Conservation (phyloP, 2,888 invertebrate species). For the Thecophora atra region DNA sequence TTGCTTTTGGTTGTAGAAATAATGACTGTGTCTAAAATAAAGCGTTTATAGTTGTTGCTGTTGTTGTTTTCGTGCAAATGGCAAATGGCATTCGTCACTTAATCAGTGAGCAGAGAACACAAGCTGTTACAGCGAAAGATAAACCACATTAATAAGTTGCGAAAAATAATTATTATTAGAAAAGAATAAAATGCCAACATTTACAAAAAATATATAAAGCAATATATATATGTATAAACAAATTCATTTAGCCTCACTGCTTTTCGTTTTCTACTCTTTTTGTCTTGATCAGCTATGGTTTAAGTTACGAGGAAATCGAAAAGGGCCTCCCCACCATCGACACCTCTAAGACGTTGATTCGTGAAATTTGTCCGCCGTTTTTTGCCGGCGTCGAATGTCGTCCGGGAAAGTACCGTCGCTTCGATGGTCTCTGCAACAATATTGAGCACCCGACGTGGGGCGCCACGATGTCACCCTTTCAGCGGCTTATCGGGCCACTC, state of each 20-base stretch:
- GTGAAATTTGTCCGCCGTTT: conserved; percentile 88
- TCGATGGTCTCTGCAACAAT: conserved; percentile 90
- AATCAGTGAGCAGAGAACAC: conserved; percentile 1
- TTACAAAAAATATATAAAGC: no score
- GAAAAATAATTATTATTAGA: neutral
- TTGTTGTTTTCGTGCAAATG: conserved; percentile 14
- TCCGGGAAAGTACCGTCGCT: conserved; percentile 85
- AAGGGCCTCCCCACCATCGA: conserved; percentile 87
- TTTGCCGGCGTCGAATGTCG: conserved; percentile 88
- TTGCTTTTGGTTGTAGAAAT: conserved; percentile 11
- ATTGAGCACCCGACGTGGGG: conserved; percentile 91
- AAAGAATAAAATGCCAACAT: no score
- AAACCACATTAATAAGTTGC: neutral
- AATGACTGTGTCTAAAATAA: conserved; percentile 12
- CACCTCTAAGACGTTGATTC: conserved; percentile 85
- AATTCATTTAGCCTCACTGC: neutral
- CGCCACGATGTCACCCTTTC: conserved; percentile 84
- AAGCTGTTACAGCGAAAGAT: neutral
- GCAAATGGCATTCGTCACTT: conserved; percentile 29
- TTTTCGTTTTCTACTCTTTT: conserved; percentile 24
- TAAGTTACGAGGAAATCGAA: conserved; percentile 86
- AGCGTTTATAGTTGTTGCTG: no score
- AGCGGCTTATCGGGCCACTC: conserved; percentile 79
- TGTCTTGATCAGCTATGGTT: conserved; percentile 74
- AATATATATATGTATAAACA: no score